These are phyloP conservation scores for Rattus rattus DNA, from an alignment of 2,113 vertebrate genomes.

Conservation along the genomic window DNA sequence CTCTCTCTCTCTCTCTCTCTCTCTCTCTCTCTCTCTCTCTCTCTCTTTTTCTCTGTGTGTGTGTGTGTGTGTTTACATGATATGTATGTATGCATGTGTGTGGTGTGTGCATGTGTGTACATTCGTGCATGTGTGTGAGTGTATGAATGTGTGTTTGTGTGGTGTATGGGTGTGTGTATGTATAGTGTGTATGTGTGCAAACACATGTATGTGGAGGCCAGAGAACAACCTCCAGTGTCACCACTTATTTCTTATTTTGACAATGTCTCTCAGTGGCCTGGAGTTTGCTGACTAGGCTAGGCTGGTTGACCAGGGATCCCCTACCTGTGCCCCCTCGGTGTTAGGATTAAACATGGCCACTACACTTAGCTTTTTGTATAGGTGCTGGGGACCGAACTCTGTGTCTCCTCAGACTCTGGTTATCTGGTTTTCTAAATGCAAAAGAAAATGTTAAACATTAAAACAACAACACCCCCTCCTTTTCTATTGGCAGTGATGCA, in stretches of 20 bases:
- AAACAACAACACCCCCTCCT: background rate
- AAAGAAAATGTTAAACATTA: background rate
- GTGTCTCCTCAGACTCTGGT: background rate
- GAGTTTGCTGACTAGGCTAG: background rate
- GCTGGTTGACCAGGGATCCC: too few species aligned
- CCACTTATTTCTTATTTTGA: background rate
- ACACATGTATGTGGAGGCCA: background rate
- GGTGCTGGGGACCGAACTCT: background rate
- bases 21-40: background rate
- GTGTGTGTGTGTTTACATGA: too few species aligned
- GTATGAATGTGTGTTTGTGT: background rate
- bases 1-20: too few species aligned
- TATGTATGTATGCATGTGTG: too few species aligned
- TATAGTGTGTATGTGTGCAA: background rate
- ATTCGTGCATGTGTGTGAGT: background rate
- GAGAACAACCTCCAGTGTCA: background rate
- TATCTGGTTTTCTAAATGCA: background rate
- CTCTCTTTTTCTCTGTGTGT: too few species aligned
- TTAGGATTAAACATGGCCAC: background rate
- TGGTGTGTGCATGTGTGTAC: background rate
- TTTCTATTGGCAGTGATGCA: background rate
- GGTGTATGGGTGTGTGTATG: background rate
- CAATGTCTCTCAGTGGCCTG: background rate
- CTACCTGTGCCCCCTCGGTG: background rate
- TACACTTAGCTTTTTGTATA: background rate